Conservation (phyloP, 2,797 vertebrate species). For the Harpagifer antarcticus region DNA sequence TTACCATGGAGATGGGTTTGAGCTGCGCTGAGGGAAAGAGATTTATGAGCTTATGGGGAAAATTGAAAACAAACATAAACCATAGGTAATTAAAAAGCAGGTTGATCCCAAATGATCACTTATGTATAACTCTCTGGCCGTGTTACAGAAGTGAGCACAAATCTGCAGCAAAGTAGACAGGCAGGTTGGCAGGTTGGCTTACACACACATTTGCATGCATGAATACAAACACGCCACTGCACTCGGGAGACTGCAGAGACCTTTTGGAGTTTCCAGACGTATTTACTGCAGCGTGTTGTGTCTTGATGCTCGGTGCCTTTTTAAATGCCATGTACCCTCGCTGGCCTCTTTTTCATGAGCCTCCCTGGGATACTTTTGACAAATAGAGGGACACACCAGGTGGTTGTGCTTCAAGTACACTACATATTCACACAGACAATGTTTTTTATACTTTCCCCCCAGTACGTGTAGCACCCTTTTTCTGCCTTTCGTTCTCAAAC, state of each 20-base stretch:
- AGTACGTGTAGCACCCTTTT: conserved; percentile 9
- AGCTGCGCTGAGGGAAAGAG: conserved; percentile 51
- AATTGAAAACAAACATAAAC: conserved; percentile 80
- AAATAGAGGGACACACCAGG: conserved; percentile 46
- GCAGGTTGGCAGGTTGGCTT: conserved; percentile 23
- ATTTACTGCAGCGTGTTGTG: conserved; percentile 44
- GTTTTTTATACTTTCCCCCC: conserved; percentile 12
- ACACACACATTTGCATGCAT: conserved; percentile 42
- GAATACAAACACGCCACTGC: conserved; percentile 31
- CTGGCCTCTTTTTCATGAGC: conserved; percentile 49
- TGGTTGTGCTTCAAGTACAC: conserved; percentile 27
- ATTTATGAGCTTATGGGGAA: conserved; percentile 74
- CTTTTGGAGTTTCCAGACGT: conserved; percentile 57
- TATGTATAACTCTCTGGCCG: conserved; percentile 55
- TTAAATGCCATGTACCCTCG: conserved; percentile 61
- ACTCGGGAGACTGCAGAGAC: conserved; percentile 49
- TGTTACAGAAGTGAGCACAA: conserved; percentile 44
- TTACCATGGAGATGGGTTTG: conserved; percentile 66
- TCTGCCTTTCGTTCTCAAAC: conserved; percentile 47
- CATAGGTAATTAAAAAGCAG: conserved; percentile 76
- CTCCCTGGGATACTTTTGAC: conserved; percentile 35
- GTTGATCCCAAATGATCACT: conserved; percentile 73
- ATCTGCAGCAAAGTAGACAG: conserved; percentile 26
- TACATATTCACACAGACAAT: conserved; percentile 11
- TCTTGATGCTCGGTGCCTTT: conserved; percentile 34